A percentile compares a stretch with the other conserved stretches of the same genome.
These are phyloP conservation scores for Psammodynastes pulverulentus DNA, from an alignment of 2,113 vertebrate species.

Conservation along the genomic window DNA sequence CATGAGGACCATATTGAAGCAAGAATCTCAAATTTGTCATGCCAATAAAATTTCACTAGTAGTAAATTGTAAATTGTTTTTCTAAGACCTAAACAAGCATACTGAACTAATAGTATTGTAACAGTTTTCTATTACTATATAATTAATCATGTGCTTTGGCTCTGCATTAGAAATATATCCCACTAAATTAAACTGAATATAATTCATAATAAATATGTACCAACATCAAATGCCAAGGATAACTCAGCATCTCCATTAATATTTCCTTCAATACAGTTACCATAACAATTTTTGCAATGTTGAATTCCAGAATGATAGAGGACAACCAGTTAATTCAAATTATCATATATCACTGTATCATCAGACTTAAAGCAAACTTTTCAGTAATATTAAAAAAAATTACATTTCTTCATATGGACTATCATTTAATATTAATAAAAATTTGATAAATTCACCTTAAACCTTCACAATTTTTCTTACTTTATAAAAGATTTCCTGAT, in stretches of 20 bases:
- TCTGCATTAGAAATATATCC: background rate
- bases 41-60: conserved; percentile 42
- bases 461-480: background rate
- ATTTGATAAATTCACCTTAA: background rate
- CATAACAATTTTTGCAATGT: background rate
- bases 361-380: background rate
- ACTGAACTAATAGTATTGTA: background rate
- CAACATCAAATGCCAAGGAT: background rate
- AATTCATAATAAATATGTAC: background rate
- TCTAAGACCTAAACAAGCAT: conserved; percentile 40
- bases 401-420: background rate
- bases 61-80: conserved; percentile 55
- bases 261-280: background rate
- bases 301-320: background rate
- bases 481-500: background rate
- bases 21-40: conserved; percentile 42
- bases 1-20: background rate
- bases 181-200: background rate
- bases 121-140: too few relatives aligned
- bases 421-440: background rate
- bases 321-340: background rate
- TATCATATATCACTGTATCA: too few relatives aligned
- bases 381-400: background rate
- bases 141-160: conserved; percentile 17
- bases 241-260: background rate